Conservation (phyloP, 2,888 invertebrate genomes). For the Napeogenes sylphis region DNA sequence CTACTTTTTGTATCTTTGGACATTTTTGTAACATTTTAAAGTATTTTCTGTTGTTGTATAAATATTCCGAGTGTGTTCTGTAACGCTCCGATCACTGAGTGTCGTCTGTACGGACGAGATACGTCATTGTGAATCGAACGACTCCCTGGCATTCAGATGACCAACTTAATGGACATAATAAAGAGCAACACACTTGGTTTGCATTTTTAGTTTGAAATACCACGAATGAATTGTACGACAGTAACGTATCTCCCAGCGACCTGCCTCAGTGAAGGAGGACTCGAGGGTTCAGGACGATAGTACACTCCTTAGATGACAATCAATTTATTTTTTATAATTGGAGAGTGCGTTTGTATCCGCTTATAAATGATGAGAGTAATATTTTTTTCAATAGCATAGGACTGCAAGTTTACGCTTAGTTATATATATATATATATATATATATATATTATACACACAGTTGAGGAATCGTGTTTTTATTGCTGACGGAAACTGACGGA, state of each 20-base stretch:
- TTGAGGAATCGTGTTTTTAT: slow-evolving; percentile 50
- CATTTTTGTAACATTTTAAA: neutral
- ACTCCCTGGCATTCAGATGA: neutral
- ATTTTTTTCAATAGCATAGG: slow-evolving; percentile 59
- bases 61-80: slow-evolving; percentile 26
- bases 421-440: slow-evolving; percentile 42
- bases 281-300: no score
- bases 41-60: neutral
- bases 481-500: slow-evolving; percentile 29
- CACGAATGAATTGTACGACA: slow-evolving; percentile 4
- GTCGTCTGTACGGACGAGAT: slow-evolving; percentile 13
- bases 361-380: slow-evolving; percentile 41
- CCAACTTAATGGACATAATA: slow-evolving; percentile 11
- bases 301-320: no score
- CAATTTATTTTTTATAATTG: no score
- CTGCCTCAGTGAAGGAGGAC: slow-evolving; percentile 29
- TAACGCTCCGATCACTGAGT: slow-evolving; percentile 10
- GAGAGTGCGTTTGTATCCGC: neutral
- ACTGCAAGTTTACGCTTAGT: slow-evolving; percentile 50
- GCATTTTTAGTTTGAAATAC: slow-evolving; percentile 6
- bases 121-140: slow-evolving; percentile 12
- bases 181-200: slow-evolving; percentile 6
- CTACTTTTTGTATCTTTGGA: neutral
- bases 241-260: slow-evolving; percentile 21
- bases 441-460: no score